Conservation (phyloP, 1,140 invertebrate species). For the Gerris buenoi region DNA sequence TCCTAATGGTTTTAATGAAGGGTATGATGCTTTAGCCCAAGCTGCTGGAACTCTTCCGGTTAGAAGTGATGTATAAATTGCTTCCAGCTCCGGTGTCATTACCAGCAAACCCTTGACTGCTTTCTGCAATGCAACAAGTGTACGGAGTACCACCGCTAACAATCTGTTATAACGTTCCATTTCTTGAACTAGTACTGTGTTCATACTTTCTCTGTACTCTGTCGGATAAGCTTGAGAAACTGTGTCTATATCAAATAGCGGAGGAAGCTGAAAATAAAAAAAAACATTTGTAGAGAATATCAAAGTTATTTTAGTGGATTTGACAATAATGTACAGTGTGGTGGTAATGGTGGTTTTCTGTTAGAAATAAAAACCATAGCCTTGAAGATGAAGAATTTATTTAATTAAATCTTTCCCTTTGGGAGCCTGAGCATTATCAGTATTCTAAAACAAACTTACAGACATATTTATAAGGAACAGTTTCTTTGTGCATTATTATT, state of each 20-base stretch:
- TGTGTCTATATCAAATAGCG: conserved; percentile 54
- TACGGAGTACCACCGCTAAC: conserved; percentile 41
- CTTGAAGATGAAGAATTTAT: too few species aligned
- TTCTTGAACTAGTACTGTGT: conserved; percentile 83
- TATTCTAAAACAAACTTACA: too few species aligned
- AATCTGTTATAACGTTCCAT: conserved; percentile 78
- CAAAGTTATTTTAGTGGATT: too few species aligned
- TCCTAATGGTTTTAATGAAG: conserved; percentile 73
- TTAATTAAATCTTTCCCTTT: too few species aligned
- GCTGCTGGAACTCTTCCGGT: conserved; percentile 58
- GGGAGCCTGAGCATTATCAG: too few species aligned
- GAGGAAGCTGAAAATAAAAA: conserved; percentile 36
- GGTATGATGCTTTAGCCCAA: conserved; percentile 74
- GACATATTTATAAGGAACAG: too few species aligned
- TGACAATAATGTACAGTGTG: too few species aligned
- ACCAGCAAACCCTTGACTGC: conserved; percentile 73
- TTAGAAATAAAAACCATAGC: too few species aligned
- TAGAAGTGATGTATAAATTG: conserved; percentile 47
- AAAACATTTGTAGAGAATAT: too few species aligned
- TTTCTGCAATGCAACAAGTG: conserved; percentile 55
- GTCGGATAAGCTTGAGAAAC: conserved; percentile 59
- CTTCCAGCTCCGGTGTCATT: conserved; percentile 70
- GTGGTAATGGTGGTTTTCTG: too few species aligned
- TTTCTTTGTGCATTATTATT: too few species aligned
- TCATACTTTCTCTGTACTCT: conserved; percentile 79